Evolutionary conservation across 1,140 invertebrate species (phyloP).

Genomic region (Vollenhovia emeryi): DNA sequence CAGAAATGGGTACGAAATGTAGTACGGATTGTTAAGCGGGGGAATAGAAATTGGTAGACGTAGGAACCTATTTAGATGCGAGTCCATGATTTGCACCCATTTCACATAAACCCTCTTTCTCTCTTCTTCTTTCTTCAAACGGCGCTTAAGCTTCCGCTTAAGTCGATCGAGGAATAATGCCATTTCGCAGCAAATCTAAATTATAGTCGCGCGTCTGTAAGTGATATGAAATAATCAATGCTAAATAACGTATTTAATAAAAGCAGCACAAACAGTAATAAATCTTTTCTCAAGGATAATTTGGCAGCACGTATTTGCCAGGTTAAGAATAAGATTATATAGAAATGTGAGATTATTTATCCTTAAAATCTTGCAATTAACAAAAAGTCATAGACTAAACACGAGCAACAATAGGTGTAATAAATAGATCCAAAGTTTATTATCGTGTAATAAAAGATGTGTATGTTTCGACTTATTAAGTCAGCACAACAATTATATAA

Average conservation of each 20-base stretch:
- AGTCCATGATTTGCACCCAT: slow-evolving; percentile 69
- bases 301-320: not conserved
- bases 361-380: not conserved
- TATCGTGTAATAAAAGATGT: too few species aligned
- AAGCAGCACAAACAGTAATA: not conserved
- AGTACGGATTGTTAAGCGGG: slow-evolving; percentile 63
- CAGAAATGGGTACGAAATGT: slow-evolving; percentile 68
- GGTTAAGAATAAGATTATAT: not conserved
- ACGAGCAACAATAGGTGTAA: too few species aligned
- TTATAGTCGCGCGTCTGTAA: not conserved
- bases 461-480: too few species aligned
- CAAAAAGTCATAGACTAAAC: too few species aligned
- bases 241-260: not conserved
- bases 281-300: not conserved
- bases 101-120: slow-evolving; percentile 20
- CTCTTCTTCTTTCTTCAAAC: not conserved
- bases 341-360: not conserved
- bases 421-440: too few species aligned
- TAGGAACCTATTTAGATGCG: slow-evolving; percentile 76
- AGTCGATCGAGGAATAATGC: slow-evolving; percentile 6
- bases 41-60: slow-evolving; percentile 69
- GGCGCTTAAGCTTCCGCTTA: not conserved
- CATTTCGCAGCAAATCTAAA: slow-evolving; percentile 3
- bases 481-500: too few species aligned
- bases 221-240: not conserved